Conservation (phyloP, 2,113 vertebrate genomes). For the Empidonax alnorum region DNA sequence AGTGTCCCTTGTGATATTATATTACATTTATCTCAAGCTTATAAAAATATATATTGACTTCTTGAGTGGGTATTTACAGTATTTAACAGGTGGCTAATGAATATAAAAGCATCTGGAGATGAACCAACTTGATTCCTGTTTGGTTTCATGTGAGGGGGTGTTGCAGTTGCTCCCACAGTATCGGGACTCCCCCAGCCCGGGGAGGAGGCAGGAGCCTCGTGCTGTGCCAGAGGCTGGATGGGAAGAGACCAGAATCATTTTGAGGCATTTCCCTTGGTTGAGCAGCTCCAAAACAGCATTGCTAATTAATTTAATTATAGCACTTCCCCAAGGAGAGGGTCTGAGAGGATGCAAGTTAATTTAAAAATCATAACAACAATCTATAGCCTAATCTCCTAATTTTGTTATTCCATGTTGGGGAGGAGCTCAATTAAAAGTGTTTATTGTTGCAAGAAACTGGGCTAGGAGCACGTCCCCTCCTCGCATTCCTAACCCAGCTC, state of each 20-base stretch:
- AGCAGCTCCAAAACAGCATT: neutral
- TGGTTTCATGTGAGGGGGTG: neutral
- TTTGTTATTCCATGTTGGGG: neutral
- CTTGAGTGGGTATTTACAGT: slow-evolving; percentile 89
- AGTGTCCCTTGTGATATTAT: slow-evolving; percentile 76
- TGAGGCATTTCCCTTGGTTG: neutral
- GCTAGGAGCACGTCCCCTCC: neutral
- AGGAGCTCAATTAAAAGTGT: neutral
- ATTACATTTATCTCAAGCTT: slow-evolving; percentile 81
- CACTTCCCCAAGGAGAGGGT: neutral
- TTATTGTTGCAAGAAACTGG: neutral
- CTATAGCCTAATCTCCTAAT: neutral
- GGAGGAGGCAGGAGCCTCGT: neutral
- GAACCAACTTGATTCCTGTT: slow-evolving; percentile 24
- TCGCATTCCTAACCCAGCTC: rapidly evolving
- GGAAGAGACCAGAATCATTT: neutral
- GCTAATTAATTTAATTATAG: slow-evolving; percentile 39
- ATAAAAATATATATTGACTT: slow-evolving; percentile 93
- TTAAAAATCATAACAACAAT: neutral
- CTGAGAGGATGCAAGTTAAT: slow-evolving; percentile 1
- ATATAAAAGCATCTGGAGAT: slow-evolving; percentile 35
- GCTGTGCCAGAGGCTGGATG: neutral
- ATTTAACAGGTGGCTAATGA: slow-evolving; percentile 79
- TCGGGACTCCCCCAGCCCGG: rapidly evolving
- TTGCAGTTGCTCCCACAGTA: neutral